A percentile compares a stretch with the other conserved stretches of the same genome.
Conservation (phyloP, 2,888 invertebrate species). For the Spisula subtruncata region DNA sequence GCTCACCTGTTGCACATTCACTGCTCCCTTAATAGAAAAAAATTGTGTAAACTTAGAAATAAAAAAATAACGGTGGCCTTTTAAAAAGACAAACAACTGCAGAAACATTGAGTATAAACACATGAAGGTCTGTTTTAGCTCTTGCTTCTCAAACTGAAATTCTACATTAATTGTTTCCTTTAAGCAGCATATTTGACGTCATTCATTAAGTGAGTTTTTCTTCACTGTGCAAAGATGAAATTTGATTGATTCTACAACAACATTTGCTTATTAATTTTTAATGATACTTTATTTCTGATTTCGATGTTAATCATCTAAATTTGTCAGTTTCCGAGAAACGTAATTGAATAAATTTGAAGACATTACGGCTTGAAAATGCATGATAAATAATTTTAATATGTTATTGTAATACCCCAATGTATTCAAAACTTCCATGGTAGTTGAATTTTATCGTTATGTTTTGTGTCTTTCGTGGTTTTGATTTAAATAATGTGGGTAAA, state of each 20-base stretch:
- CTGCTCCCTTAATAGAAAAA: too few relatives aligned
- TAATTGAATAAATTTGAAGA: conserved; percentile 31
- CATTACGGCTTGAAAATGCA: conserved; percentile 19
- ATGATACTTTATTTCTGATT: conserved; percentile 20
- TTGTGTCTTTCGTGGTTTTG: conserved; percentile 7
- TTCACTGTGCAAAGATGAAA: neutral
- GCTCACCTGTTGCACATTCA: too few relatives aligned
- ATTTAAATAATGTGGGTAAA: conserved; percentile 23
- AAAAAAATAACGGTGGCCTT: too few relatives aligned
- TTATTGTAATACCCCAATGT: neutral
- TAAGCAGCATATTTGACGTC: neutral
- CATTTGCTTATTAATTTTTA: conserved; percentile 10
- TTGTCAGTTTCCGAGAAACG: conserved; percentile 15
- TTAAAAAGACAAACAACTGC: too few relatives aligned
- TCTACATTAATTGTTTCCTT: too few relatives aligned
- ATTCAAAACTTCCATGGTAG: neutral
- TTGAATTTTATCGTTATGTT: neutral
- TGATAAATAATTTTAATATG: conserved; percentile 28
- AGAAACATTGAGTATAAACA: too few relatives aligned
- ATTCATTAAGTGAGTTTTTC: neutral
- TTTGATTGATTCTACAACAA: neutral
- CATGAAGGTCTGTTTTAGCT: too few relatives aligned
- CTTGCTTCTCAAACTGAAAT: too few relatives aligned
- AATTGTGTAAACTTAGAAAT: too few relatives aligned
- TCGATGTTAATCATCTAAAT: conserved; percentile 21